phyloP scores from a whole-genome alignment of 2,113 vertebrate species.

The Ailurus styani region DNA sequence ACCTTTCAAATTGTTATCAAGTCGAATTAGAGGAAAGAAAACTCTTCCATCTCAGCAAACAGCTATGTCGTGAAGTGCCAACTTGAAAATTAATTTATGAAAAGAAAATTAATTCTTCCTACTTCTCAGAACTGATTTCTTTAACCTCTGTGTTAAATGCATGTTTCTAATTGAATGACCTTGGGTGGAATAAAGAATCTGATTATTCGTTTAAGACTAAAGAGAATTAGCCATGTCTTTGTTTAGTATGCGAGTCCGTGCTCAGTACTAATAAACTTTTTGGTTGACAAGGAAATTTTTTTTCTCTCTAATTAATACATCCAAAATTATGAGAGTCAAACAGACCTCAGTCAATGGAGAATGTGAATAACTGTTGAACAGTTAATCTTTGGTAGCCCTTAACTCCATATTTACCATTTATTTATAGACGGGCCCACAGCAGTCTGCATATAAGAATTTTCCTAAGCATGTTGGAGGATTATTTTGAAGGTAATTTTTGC shows the following conservation, averaged over 20 bases:
- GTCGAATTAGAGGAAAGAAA: neutral
- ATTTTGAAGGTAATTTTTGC: neutral
- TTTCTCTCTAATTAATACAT: neutral
- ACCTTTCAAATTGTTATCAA: neutral
- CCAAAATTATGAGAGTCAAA: neutral
- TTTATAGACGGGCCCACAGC: neutral
- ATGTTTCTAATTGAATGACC: neutral
- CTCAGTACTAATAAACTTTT: neutral
- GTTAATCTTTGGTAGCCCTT: neutral
- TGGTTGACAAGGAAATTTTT: neutral
- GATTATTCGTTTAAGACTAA: neutral
- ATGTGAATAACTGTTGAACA: neutral
- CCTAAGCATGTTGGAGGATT: neutral
- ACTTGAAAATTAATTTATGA: neutral
- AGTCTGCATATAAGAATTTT: neutral
- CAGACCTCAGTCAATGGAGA: neutral
- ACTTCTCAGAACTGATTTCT: neutral
- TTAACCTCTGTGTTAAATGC: neutral
- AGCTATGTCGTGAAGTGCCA: neutral
- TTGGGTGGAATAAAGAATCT: neutral
- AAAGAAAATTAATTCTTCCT: neutral
- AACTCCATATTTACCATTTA: neutral
- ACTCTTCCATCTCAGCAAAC: neutral
- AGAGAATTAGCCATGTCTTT: neutral
- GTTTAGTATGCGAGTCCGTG: neutral